Conservation (phyloP, 1,140 invertebrate species). For the Drosophila ironensis region DNA sequence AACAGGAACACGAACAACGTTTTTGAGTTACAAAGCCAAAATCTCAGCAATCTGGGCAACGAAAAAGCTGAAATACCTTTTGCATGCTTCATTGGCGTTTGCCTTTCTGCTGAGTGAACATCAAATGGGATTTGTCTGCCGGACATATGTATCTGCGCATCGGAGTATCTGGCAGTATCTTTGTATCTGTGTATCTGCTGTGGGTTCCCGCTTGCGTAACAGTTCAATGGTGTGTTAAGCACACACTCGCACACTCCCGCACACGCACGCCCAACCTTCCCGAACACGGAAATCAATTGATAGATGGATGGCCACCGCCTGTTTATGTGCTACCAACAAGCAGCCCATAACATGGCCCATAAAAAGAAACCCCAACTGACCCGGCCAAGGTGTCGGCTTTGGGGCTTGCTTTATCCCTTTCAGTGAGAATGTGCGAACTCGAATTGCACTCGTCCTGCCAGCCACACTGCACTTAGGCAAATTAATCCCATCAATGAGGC, state of each 20-base stretch:
- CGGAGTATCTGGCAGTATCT: conserved; percentile 1
- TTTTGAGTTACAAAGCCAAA: conserved; percentile 80
- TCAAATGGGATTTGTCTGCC: conserved; percentile 77
- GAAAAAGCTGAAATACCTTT: conserved; percentile 76
- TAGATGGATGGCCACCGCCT: conserved; percentile 32
- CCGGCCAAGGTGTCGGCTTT: conserved; percentile 39
- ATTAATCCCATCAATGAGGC: conserved; percentile 66
- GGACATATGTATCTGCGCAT: conserved; percentile 59
- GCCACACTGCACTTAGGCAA: conserved; percentile 69
- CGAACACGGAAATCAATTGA: conserved; percentile 21
- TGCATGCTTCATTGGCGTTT: conserved; percentile 79
- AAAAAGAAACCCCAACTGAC: conserved; percentile 40
- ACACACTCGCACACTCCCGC: conserved; percentile 24
- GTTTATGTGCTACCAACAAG: conserved; percentile 69
- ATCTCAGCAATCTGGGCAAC: conserved; percentile 58
- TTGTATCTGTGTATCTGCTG: conserved; percentile 7
- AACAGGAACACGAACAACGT: too few relatives aligned
- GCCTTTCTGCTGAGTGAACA: conserved; percentile 80
- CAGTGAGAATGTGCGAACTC: conserved; percentile 52
- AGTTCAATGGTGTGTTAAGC: conserved; percentile 77
- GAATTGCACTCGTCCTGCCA: conserved; percentile 26
- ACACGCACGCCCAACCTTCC: conserved; percentile 11
- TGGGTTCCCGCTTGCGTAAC: conserved; percentile 66
- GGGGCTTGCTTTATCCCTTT: neutral
- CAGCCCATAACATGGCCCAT: conserved; percentile 56